Percentiles rank a stretch among this genome's conserved stretches.
Evolutionary conservation across 2,797 vertebrate genomes (phyloP).

Genomic region (Eulemur albifrons): DNA sequence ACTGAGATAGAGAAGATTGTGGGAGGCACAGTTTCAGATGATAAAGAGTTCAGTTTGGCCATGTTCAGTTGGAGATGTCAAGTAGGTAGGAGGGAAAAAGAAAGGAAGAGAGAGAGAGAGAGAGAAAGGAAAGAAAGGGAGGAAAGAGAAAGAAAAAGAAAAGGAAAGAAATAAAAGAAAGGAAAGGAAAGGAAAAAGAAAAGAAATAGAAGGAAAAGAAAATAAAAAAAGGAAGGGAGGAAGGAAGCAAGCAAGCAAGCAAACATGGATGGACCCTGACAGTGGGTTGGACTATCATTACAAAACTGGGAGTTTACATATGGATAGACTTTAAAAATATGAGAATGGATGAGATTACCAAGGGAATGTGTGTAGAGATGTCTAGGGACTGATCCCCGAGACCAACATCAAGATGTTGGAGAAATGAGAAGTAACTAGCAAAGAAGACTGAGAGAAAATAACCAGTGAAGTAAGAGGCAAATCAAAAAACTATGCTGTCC

Average conservation of each 20-base stretch:
- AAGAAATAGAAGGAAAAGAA: too few species aligned
- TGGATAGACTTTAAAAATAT: constrained; percentile 35
- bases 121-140: too few species aligned
- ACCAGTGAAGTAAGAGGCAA: not conserved
- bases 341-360: constrained; percentile 39
- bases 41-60: constrained; percentile 16
- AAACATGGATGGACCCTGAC: not conserved
- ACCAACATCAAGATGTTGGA: constrained; percentile 3
- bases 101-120: not conserved
- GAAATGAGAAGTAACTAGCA: constrained; percentile 6
- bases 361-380: not conserved
- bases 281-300: not conserved
- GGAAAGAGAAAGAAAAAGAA: too few species aligned
- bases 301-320: constrained; percentile 50
- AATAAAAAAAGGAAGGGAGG: too few species aligned
- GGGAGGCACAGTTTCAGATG: not conserved
- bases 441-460: not conserved
- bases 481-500: not conserved
- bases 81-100: not conserved
- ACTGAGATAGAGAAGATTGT: constrained; percentile 34
- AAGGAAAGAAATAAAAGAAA: too few species aligned
- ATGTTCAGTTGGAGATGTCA: constrained; percentile 49
- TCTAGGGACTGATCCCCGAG: not conserved
- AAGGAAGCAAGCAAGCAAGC: too few species aligned
- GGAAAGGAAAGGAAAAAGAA: too few species aligned